phyloP scores from a whole-genome alignment of 2,888 invertebrate genomes.

The Melolontha melolontha region DNA sequence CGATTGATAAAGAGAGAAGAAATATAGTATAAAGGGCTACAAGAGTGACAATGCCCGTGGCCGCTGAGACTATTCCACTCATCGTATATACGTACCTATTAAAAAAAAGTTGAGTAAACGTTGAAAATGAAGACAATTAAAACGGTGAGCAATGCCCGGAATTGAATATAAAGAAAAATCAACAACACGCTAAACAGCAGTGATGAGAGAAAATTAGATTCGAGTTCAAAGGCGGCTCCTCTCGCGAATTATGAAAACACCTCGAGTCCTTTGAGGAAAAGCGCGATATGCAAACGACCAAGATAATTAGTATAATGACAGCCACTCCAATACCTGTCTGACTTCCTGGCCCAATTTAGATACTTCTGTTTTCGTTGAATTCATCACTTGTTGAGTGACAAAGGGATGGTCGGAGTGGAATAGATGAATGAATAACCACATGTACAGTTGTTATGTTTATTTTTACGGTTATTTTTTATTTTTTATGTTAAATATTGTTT shows the following conservation, averaged over 20 bases:
- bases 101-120: conserved; percentile 38
- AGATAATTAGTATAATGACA: conserved; percentile 67
- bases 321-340: conserved; percentile 63
- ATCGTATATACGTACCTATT: conserved; percentile 11
- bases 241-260: conserved; percentile 66
- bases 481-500: not conserved
- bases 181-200: conserved; percentile 58
- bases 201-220: conserved; percentile 65
- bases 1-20: conserved; percentile 1
- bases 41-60: conserved; percentile 12
- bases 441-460: conserved; percentile 13
- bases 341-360: conserved; percentile 56
- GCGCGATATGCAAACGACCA: conserved; percentile 66
- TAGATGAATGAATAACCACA: conserved; percentile 28
- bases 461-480: conserved; percentile 7
- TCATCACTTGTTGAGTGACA: conserved; percentile 49
- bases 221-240: conserved; percentile 64
- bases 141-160: conserved; percentile 49
- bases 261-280: conserved; percentile 62
- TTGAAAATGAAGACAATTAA: conserved; percentile 51
- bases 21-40: not conserved
- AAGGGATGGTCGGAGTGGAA: conserved; percentile 37
- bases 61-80: conserved; percentile 6
- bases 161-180: conserved; percentile 51
- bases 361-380: conserved; percentile 52